Base-by-base conservation (phyloP, 1,140 invertebrate species). In the Laupala kohalensis region DNA sequence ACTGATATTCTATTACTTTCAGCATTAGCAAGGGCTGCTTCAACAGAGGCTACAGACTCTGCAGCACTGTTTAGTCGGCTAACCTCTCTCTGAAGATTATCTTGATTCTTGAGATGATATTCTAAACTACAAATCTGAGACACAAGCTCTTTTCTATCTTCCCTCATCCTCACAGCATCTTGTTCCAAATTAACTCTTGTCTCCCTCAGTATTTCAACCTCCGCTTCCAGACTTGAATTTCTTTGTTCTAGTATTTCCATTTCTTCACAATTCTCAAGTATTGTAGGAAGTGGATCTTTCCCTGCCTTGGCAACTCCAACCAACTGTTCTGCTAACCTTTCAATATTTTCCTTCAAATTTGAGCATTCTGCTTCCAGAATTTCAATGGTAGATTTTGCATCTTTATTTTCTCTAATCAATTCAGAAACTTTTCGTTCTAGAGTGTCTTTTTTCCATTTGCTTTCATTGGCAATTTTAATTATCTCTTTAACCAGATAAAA, bases 231-330 rank as follows among this genome's bases (percentile, higher is more conserved):
- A 24, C 25, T 25, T 25, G 26, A 3, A 3, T 69, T 64, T 13
- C 29, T 69, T 53, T 69, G 71, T 28, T 65, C 67, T 62, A 73
- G 30, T 23, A 27, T 26, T 63, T 70, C 72, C 15, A 30, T 27
- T 26, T 82, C 82, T 69, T 83, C 81, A 69, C 76, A 81, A 0
- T 76, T 79, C 73, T 83, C 81, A 0, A 81, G 81, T 67, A 82
- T 83, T 3, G 79, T 79, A 4, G 81, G 79, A 9, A 83, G 74
- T 71, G 78, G 79, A 1, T 76, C 77, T 25, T 81, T 80, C 0
- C 80, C 69, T 37, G 78, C 77, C 29, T 79, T 76, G 3, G 80
- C 77, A 71, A 81, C 78, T 0, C 78, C 30, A 0, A 79, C 29
- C n/a, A 66, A 65, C 67, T 65, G 30, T 30, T 71, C 66, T 13